Evolutionary conservation across 2,888 invertebrate genomes (phyloP), one percentile per base, ranked within the genome.

Genomic region (Drosophila cracens): DNA sequence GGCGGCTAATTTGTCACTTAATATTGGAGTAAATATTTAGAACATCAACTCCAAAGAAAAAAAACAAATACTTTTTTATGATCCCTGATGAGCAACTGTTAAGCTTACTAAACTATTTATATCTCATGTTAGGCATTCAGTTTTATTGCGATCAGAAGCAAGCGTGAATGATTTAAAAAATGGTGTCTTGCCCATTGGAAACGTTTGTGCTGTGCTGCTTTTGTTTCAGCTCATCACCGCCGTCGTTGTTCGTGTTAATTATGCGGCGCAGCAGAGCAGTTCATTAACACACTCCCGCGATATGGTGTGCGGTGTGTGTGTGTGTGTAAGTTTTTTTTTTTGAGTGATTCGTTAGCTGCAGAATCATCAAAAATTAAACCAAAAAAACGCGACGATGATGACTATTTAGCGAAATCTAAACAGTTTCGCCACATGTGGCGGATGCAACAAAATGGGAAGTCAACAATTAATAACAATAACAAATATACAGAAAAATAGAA

Each of bases 241-340:
- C 21, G 33, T 36, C 57, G 60, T 46, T 65, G 60, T 48, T 53
- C 29, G 48, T 58, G 54, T 75, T 81, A 79, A 74, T 85, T 81
- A 81, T 73, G 75, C 70, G 63, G 57, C 66, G 75, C 86, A 83
- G 53, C 67, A 62, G 87, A 87, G 74, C 85, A 84, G 73, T 81
- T 82, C 78, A 84, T 76, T 72, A 75, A 74, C 70, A 70, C 72
- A 49, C 63, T 49, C 21, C 11, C 43, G 11, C 43, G 51, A 34
- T 34, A 59, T 36, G 49, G 36, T 58, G 54, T 46, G 61, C 52
- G 54, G 59, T 36, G 48, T 59, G 48, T 59, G 8, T 59, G 8
- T n/a, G n/a, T 54, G 27, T 25, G 53, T 46, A 29, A 34, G 56
- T 38, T 38, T 58, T 49, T 59, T 40, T 58, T 51, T 60, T 10